Base-by-base conservation (phyloP, 2,888 invertebrate species). In the Eurois occulta region DNA sequence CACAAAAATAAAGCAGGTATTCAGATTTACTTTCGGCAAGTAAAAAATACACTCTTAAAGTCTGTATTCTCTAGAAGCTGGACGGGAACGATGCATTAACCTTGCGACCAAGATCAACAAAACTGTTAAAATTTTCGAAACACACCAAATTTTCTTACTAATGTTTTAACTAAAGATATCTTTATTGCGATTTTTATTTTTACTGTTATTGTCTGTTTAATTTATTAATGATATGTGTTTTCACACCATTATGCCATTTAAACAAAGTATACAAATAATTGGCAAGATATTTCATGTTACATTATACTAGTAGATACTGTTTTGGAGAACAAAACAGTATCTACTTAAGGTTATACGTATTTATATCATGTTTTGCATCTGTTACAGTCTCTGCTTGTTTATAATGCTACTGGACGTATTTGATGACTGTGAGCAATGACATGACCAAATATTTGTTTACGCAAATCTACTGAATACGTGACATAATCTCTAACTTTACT, bases 101-200 rank as follows among this genome's bases (percentile, higher is more conserved):
- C 84, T 86, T 73, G 71, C n/a, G 1, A 1, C 32, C 86, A 86
- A 86, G 71, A 75, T 76, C 84, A 82, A 52, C 38, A 74, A n/a
- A 64, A 38, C 52, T 43, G 58, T 73, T 38, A 74, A 72, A 52
- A 35, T 46, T 78, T 84, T 83, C 73, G 68, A 71, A 86, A 83
- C 65, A 77, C 28, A 43, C 28, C 62, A 64, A 60, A 74, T 78
- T 76, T 86, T 41, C 65, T 78, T 73, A 58, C 41, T 48, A 76
- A 86, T 68, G 71, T 75, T 75, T 66, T 64, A 73, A 78, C 78
- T 67, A 65, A n/a, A 65, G 41, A 65, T 81, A 84, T 80, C 48
- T 80, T 74, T 60, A 80, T 52, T 74, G 67, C 52, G 13, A 69
- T 68, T 69, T 35, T 73, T 69, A 69, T 68, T 69, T 35, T 73